These are phyloP conservation scores for Stenopsyche tienmushanensis DNA, from an alignment of 1,140 invertebrate genomes.

Conservation along the genomic window DNA sequence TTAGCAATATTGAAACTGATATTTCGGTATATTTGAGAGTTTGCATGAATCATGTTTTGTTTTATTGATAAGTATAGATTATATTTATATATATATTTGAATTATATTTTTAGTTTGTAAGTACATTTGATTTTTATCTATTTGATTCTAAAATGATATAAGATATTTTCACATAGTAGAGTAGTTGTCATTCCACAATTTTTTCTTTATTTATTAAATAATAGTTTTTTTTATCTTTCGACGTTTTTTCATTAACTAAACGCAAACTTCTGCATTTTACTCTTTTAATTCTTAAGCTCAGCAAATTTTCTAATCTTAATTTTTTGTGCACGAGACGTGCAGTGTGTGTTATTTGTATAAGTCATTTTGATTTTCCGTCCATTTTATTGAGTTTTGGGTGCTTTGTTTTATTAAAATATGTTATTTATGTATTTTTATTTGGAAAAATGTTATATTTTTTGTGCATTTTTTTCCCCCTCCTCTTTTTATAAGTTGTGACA, in stretches of 20 bases:
- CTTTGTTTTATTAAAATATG: too few relatives aligned
- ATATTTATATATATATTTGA: not conserved
- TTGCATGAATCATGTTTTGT: not conserved
- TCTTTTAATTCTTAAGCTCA: too few relatives aligned
- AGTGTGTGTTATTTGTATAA: too few relatives aligned
- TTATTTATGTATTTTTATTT: constrained; percentile 12
- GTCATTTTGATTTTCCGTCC: constrained; percentile 37
- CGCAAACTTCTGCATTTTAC: too few relatives aligned
- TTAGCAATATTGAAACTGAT: not conserved
- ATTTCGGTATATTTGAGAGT: not conserved
- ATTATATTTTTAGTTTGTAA: constrained; percentile 13
- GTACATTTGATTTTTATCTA: not conserved
- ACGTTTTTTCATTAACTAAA: too few relatives aligned
- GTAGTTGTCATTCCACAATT: too few relatives aligned
- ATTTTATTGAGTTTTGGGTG: constrained; percentile 27
- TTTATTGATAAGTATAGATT: not conserved
- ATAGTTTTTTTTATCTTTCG: too few relatives aligned
- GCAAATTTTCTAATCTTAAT: too few relatives aligned
- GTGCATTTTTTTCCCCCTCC: not conserved
- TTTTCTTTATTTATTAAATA: too few relatives aligned
- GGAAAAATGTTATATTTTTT: not conserved
- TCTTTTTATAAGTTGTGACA: constrained; percentile 17
- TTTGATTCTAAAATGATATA: not conserved
- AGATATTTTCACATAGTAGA: not conserved
- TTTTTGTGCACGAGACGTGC: too few relatives aligned